phyloP scores from a whole-genome alignment of 2,113 vertebrate genomes.

The Acanthisitta chloris region DNA sequence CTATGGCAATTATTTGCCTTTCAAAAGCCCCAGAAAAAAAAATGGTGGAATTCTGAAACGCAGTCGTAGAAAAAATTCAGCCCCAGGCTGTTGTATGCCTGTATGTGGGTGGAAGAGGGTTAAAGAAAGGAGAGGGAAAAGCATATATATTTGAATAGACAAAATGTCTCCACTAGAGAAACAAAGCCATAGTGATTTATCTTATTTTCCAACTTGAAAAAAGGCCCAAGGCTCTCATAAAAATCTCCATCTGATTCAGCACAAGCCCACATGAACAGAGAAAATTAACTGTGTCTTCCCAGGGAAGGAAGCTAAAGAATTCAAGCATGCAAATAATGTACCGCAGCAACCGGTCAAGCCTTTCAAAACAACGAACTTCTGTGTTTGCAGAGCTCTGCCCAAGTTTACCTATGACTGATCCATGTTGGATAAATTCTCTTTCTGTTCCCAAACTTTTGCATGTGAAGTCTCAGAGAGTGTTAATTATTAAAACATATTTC shows the following conservation, averaged over 20 bases:
- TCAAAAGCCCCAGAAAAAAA: not conserved
- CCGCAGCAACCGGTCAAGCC: accelerated
- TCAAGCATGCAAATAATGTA: not conserved
- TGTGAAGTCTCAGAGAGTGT: not conserved
- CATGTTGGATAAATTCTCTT: not conserved
- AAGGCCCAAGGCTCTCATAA: constrained; percentile 16
- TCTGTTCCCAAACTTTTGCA: not conserved
- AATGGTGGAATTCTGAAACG: not conserved
- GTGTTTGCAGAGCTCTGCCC: not conserved
- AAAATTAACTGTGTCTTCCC: constrained; percentile 9
- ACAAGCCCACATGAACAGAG: not conserved
- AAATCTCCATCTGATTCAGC: constrained; percentile 36
- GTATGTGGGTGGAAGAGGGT: not conserved
- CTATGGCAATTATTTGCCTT: not conserved
- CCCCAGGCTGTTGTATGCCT: not conserved
- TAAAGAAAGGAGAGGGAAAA: not conserved
- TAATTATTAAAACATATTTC: constrained; percentile 10
- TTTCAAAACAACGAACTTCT: not conserved
- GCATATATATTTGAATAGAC: not conserved
- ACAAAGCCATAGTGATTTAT: constrained; percentile 46
- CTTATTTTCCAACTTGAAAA: constrained; percentile 22
- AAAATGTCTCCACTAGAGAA: constrained; percentile 25
- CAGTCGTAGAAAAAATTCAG: not conserved
- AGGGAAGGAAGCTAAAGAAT: constrained; percentile 26
- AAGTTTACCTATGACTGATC: not conserved